phyloP scores from a whole-genome alignment of 2,888 invertebrate genomes.

The Antitype chi region DNA sequence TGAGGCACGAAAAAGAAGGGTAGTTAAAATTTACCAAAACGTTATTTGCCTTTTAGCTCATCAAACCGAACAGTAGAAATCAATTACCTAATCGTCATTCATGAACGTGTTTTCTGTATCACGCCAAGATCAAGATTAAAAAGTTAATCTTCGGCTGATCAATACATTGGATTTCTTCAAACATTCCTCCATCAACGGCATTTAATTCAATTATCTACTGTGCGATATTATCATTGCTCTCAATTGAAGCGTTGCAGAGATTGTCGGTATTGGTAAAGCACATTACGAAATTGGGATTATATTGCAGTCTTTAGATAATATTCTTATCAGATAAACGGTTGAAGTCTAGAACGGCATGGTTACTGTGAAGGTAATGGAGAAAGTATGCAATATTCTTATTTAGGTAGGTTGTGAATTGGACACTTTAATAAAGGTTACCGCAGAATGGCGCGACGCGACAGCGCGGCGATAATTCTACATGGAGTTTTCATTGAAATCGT shows the following conservation, averaged over 20 bases:
- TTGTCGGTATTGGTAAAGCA: not conserved
- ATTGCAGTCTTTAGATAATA: not conserved
- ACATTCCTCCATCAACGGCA: conserved; percentile 17
- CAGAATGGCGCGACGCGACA: too few relatives aligned
- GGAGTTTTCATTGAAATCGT: too few relatives aligned
- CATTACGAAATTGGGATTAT: conserved; percentile 17
- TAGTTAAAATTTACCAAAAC: too few relatives aligned
- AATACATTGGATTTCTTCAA: conserved; percentile 8
- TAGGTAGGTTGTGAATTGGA: too few relatives aligned
- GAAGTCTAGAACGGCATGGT: not conserved
- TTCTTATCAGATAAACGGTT: conserved; percentile 1
- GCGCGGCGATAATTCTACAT: too few relatives aligned
- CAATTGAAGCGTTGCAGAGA: conserved; percentile 28
- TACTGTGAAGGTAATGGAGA: not conserved
- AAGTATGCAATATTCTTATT: not conserved
- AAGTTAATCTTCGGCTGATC: not conserved
- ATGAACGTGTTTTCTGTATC: not conserved
- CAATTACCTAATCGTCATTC: not conserved
- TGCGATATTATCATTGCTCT: conserved; percentile 33
- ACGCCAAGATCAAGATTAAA: conserved; percentile 22
- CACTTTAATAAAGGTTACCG: not conserved
- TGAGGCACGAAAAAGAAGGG: too few relatives aligned
- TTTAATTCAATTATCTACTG: conserved; percentile 7
- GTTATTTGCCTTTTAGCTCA: not conserved
- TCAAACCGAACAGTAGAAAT: not conserved